Evolutionary conservation across 2,113 vertebrate genomes (phyloP).

Genomic region (Typhlomys cinereus): DNA sequence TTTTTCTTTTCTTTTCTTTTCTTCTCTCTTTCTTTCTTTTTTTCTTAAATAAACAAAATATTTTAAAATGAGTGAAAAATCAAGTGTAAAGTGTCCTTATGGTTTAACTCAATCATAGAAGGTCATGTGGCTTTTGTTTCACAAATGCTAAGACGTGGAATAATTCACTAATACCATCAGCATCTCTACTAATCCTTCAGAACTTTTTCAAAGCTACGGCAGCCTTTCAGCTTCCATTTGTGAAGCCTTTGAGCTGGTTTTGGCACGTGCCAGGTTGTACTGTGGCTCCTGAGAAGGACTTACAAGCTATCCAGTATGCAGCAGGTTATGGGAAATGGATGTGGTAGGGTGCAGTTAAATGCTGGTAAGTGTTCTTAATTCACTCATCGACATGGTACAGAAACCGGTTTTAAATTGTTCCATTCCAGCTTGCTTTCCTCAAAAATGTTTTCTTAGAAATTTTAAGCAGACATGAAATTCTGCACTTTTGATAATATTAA

Average conservation of each 20-base stretch:
- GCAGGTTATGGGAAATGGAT: no score
- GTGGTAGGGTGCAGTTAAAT: no score
- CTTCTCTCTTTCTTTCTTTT: no score
- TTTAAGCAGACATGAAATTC: constrained; percentile 1
- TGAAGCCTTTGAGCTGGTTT: neutral
- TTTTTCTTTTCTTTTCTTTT: no score
- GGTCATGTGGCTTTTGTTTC: neutral
- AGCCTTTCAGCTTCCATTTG: neutral
- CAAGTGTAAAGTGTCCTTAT: neutral
- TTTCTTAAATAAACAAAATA: no score
- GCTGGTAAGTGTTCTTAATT: neutral
- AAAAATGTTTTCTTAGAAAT: constrained; percentile 2
- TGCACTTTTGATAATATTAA: constrained; percentile 3
- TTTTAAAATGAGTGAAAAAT: neutral
- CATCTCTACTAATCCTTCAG: neutral
- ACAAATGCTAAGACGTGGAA: neutral
- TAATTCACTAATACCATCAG: neutral
- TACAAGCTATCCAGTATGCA: neutral
- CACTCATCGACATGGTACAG: constrained; percentile 14
- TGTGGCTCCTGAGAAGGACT: neutral
- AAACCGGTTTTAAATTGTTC: neutral
- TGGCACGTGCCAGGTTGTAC: neutral
- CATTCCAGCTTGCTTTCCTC: neutral
- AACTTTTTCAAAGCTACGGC: neutral
- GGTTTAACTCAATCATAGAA: neutral